Evolutionary conservation across 1,140 invertebrate genomes (phyloP), one percentile per base, ranked within the genome.

Genomic region (Rhagoletis pomonella): DNA sequence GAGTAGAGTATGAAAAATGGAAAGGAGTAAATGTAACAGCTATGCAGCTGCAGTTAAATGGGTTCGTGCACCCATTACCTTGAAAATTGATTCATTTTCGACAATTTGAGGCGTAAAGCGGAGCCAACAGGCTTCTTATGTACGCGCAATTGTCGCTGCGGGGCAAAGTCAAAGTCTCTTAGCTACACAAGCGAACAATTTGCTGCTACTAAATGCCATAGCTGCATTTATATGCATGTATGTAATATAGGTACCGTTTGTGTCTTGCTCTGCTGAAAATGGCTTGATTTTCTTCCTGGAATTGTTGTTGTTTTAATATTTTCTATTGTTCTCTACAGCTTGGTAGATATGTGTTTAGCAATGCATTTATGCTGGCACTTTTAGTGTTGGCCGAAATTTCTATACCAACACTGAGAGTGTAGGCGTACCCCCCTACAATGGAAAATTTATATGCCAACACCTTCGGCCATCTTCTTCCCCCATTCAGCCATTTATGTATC

Each of bases 1-100:
- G 67, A 47, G 17, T 4, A 55, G 50, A 55, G 50, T 29, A 29
- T 29, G 29, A 10, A 55, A 10, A 55, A 10, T 7, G 50, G 50
- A 73, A 55, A 67, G n/a, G 4, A 81, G 17, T 0, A 81, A 55
- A 10, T 55, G 44, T 29, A 19, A 67, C 5, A 67, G 64, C 64
- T 14, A 1, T 77, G 44, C 69, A 50, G 69, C 47, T 77, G 69
- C 42, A 17, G 69, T 17, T 77, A 50, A 55, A 77, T 77, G 69
- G 44, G 69, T 77, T 77, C 44, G 69, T 77, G 69, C 69, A 50
- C 4, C 69, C 69, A 77, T 77, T 81, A n/a, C 14, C 14, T 19
- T 50, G 73, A 81, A 6, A 81, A 58, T 29, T 55, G 5, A 81
- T 81, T 81, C 47, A n/a, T 19, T 55, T 55, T 81, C 44, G 47